phyloP scores from a whole-genome alignment of 2,113 vertebrate species.

The Malurus melanocephalus region DNA sequence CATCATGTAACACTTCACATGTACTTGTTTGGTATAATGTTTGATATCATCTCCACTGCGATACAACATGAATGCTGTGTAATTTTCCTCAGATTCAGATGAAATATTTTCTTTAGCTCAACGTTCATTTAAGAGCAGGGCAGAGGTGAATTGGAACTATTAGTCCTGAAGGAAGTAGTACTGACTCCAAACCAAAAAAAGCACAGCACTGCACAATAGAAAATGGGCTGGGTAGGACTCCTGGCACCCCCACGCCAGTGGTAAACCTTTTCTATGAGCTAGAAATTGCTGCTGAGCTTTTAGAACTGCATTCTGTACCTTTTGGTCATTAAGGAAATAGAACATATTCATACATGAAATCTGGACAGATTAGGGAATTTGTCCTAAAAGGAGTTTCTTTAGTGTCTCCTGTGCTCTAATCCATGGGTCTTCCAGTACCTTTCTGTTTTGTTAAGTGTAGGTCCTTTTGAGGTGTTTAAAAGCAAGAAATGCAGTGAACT shows the following conservation, averaged over 20 bases:
- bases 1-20: neutral
- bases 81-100: neutral
- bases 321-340: neutral
- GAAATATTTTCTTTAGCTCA: neutral
- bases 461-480: neutral
- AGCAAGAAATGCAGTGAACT: neutral
- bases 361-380: neutral
- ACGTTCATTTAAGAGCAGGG: neutral
- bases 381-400: neutral
- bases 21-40: neutral
- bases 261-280: neutral
- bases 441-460: neutral
- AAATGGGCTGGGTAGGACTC: rapidly evolving
- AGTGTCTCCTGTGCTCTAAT: neutral
- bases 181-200: neutral
- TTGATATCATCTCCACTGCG: neutral
- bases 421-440: neutral
- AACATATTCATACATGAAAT: neutral
- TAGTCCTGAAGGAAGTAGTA: neutral
- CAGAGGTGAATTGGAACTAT: neutral
- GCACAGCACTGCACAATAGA: neutral
- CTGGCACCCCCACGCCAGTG: neutral
- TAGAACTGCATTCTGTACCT: neutral
- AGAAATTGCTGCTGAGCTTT: neutral
- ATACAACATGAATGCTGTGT: neutral